Evolutionary conservation across 2,888 invertebrate species (phyloP), one percentile per base, ranked within the genome.

Genomic region (Plemyria rubiginata): DNA sequence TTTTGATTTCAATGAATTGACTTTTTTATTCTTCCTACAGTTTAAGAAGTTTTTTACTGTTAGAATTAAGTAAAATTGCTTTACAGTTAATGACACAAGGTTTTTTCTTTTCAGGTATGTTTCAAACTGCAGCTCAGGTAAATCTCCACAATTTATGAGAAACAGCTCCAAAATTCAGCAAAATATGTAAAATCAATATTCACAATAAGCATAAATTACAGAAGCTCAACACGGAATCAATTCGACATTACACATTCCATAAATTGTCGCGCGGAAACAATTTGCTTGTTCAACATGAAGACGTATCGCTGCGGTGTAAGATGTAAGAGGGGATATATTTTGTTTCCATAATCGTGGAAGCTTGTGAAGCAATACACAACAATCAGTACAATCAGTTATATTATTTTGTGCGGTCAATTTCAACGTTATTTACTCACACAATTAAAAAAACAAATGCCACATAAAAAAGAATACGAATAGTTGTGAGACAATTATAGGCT

Each of bases 251-350:
- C 72, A 79, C 78, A 79, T 79, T 79, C 80, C 80, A 80, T 79
- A 84, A 87, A 87, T 82, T 86, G 85, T 86, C 86, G 80, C 75
- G 80, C 84, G 82, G 86, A 85, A 85, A 84, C 90, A 89, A 90
- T 90, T 90, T 88, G 87, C 86, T 78, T 85, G 80, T 80, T 79
- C 84, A 82, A 81, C 80, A 77, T 76, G 78, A 77, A 74, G 76
- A 80, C 75, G 61, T 66, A 70, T 68, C 68, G 72, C 68, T 72
- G 66, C 73, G 78, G 70, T 61, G 51, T 72, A 77, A 81, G 68
- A 36, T 59, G 71, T 49, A 50, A 57, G 68, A 62, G 65, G 41
- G 46, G 54, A 58, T 49, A 52, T 57, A 50, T 63, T 53, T 36
- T 29, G 46, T 48, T 51, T 48, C 48, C 45, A 46, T 29, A 38